Evolutionary conservation across 2,797 vertebrate genomes (phyloP).

Genomic region (Helarctos malayanus): DNA sequence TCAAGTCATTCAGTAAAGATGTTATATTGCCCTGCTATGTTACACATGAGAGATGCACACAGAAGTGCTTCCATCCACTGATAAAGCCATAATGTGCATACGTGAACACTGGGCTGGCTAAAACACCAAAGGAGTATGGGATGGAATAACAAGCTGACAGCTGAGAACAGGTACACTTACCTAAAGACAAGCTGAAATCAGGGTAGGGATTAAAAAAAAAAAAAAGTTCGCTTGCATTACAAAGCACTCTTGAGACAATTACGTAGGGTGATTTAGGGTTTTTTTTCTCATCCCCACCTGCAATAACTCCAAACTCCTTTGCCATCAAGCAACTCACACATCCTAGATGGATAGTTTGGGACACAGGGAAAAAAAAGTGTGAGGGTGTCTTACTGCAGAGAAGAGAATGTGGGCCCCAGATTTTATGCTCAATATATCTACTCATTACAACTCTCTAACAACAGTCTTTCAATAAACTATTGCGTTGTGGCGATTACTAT

Average conservation of each 20-base stretch:
- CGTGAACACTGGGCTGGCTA: not conserved
- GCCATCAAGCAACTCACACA: not conserved
- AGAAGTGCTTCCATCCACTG: not conserved
- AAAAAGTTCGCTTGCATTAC: not conserved
- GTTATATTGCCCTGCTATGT: not conserved
- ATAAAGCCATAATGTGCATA: not conserved
- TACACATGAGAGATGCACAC: not conserved
- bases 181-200: not conserved
- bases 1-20: not conserved
- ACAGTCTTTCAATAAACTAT: not conserved
- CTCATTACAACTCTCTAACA: not conserved
- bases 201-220: not conserved
- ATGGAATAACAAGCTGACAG: not conserved
- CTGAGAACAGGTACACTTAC: not conserved
- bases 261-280: not conserved
- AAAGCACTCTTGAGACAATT: not conserved
- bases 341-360: not conserved
- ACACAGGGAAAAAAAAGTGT: not conserved
- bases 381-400: not conserved
- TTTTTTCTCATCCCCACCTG: not conserved
- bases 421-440: not conserved
- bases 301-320: not conserved
- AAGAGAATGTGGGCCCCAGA: not conserved
- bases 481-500: not conserved
- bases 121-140: not conserved